Evolutionary conservation across 2,797 vertebrate genomes (phyloP).

Genomic region (Trachops cirrhosus): DNA sequence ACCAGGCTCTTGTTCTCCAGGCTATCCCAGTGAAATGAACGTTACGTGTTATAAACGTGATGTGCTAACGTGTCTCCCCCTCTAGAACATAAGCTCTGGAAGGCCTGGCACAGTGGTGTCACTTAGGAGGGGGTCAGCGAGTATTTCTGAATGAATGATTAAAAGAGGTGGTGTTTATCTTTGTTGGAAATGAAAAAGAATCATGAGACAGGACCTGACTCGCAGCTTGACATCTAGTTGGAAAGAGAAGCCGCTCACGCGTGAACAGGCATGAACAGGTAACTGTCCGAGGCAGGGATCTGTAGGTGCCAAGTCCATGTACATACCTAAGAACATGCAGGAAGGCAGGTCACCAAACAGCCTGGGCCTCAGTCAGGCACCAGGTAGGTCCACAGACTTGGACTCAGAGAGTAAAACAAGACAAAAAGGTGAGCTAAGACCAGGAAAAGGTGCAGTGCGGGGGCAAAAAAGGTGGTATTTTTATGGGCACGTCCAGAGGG

Average conservation of each 20-base stretch:
- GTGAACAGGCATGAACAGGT: background rate
- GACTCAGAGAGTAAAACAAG: background rate
- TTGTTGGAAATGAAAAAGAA: background rate
- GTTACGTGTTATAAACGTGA: background rate
- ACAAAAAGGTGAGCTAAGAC: no score
- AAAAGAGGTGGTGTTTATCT: background rate
- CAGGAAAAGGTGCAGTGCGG: background rate
- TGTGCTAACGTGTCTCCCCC: rapidly evolving
- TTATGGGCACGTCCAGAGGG: background rate
- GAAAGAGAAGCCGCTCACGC: background rate
- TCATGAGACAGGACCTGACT: background rate
- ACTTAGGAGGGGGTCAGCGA: background rate
- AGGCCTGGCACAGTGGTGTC: background rate
- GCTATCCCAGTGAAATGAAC: no score
- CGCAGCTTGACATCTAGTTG: background rate
- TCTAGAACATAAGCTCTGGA: background rate
- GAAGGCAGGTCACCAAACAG: background rate
- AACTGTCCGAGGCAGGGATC: background rate
- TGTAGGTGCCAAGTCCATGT: background rate
- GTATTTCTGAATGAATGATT: background rate
- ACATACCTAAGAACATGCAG: background rate
- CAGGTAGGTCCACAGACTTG: background rate
- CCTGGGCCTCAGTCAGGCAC: background rate
- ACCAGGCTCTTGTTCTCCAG: rapidly evolving
- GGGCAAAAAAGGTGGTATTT: background rate